Percentiles rank a stretch among this genome's conserved stretches.
These are phyloP conservation scores for Sardina pilchardus DNA, from an alignment of 2,113 vertebrate genomes.

Conservation along the genomic window DNA sequence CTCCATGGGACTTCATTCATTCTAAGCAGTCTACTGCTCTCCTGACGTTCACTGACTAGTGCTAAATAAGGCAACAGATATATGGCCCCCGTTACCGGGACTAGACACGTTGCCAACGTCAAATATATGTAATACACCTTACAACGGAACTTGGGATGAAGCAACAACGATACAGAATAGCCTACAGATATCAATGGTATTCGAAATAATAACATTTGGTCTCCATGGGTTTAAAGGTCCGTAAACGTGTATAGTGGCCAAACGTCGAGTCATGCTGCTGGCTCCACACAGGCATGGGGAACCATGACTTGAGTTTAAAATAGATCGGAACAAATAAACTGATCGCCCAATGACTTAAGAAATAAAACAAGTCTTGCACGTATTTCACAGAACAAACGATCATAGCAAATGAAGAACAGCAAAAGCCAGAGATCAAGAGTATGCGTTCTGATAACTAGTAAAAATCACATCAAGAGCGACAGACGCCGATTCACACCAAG, in stretches of 20 bases:
- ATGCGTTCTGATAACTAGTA: background rate
- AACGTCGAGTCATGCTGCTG: constrained; percentile 44
- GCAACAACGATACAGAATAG: background rate
- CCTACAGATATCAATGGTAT: background rate
- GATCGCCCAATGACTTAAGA: background rate
- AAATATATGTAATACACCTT: background rate
- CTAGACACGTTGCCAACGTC: background rate
- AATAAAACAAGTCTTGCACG: background rate
- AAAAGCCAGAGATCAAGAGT: background rate
- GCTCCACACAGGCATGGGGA: constrained; percentile 6
- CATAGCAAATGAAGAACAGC: background rate
- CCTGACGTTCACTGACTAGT: constrained; percentile 14
- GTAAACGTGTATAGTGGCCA: constrained; percentile 32
- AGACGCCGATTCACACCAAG: constrained; percentile 13
- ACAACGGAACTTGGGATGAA: background rate
- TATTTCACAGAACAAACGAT: background rate
- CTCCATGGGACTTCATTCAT: background rate
- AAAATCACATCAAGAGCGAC: background rate
- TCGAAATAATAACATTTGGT: background rate
- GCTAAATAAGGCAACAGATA: constrained; percentile 57
- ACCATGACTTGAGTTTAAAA: constrained; percentile 5
- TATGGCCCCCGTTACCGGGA: constrained; percentile 47
- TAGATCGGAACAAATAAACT: background rate
- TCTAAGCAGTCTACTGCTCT: background rate
- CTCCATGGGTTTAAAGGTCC: background rate